Evolutionary conservation across 1,140 invertebrate genomes (phyloP), one percentile per base, ranked within the genome.

Genomic region (Nasonia longicornis): DNA sequence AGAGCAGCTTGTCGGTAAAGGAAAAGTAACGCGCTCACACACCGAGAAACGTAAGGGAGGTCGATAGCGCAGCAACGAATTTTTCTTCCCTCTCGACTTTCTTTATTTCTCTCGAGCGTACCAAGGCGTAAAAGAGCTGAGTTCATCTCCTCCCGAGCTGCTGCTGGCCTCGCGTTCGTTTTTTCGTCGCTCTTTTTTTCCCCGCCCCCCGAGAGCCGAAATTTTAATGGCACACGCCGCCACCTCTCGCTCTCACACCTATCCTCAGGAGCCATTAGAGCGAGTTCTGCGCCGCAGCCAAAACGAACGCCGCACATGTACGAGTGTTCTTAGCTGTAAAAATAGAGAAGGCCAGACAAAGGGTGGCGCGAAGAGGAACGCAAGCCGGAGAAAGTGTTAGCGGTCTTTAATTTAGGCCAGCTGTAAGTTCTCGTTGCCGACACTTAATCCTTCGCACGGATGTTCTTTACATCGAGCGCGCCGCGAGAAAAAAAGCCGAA

Each of bases 371-470:
- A 35, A 26, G 64, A 4, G 26, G 64, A 8, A 22, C 3, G 26
- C 6, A 11, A 10, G 22, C 0, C 2, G 6, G 69, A 7, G 52
- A n/a, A n/a, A 58, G 52, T 58, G 52, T 58, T 16, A 4, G 52
- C 52, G 72, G 45, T 31, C 77, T 79, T 58, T 72, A 83, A 84
- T 78, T 26, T 45, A 26, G 75, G 26, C 64, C 35, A 67, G 52
- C 75, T 63, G 81, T 82, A 83, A 72, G 64, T 82, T 81, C 76
- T 64, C 35, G 64, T 81, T 84, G 73, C 73, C 74, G 64, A 73
- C 70, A 80, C 75, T 83, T 84, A 83, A 83, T 83, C 67, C 52
- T 58, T 48, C n/a, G 26, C 26, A 26, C 26, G 14, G 31, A 42
- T 31, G 20, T 31, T 63, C 26, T 58, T 45, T 29, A 58, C 52